These are phyloP conservation scores for Pogonomyrmex californicus DNA, from an alignment of 1,140 invertebrate species.

Conservation along the genomic window DNA sequence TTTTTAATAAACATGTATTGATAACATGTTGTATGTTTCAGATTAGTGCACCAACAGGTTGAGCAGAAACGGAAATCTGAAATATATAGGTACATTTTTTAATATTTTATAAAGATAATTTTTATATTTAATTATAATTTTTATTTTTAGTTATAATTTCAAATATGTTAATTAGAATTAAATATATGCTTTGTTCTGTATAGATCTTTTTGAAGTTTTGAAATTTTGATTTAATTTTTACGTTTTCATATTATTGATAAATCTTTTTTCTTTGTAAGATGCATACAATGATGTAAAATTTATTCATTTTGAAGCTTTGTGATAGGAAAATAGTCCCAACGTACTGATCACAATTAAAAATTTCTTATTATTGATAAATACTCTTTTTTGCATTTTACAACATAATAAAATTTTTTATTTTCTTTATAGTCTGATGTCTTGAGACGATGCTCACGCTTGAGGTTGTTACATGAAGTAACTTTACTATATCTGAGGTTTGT, in stretches of 20 bases:
- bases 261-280: slow-evolving; percentile 51
- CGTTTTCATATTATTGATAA: neutral
- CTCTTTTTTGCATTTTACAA: neutral
- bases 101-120: neutral
- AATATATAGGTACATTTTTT: slow-evolving; percentile 57
- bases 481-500: slow-evolving; percentile 41
- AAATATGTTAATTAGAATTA: neutral
- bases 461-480: neutral
- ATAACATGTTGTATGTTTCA: slow-evolving; percentile 57
- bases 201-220: neutral
- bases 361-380: neutral
- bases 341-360: neutral
- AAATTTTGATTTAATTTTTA: neutral
- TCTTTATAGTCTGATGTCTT: slow-evolving; percentile 48
- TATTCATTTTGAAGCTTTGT: slow-evolving; percentile 24
- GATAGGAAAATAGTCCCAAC: slow-evolving; percentile 33
- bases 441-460: no score
- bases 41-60: slow-evolving; percentile 59
- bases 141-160: neutral
- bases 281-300: slow-evolving; percentile 31
- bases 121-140: neutral
- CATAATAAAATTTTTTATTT: neutral
- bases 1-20: slow-evolving; percentile 20
- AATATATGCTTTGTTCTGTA: neutral
- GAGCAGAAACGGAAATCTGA: neutral